A percentile compares a stretch with the other conserved stretches of the same genome.
Conservation (phyloP, 2,113 vertebrate genomes). For the Corynorhinus townsendii region DNA sequence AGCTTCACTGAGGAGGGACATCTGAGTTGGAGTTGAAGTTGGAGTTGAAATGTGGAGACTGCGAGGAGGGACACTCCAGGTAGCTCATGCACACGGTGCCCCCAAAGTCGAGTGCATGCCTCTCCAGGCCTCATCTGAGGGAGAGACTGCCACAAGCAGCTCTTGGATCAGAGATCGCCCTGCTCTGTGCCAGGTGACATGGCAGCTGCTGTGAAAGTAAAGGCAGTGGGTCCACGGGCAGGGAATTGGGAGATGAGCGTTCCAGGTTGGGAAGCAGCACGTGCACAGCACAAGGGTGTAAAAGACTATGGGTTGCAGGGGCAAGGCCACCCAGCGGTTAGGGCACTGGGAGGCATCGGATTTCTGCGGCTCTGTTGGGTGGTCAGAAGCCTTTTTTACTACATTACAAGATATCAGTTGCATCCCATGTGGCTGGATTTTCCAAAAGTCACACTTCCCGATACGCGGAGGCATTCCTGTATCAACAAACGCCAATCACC, state of each 20-base stretch:
- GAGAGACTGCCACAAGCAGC: not conserved
- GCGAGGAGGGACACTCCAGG: not conserved
- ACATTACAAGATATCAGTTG: conserved; percentile 57
- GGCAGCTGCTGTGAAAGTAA: not conserved
- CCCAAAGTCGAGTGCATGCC: not conserved
- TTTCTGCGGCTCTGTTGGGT: not conserved
- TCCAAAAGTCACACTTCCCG: conserved; percentile 34
- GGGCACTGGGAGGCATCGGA: not conserved
- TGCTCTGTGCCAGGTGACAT: not conserved
- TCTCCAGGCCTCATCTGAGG: not conserved
- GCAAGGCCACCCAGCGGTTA: not conserved
- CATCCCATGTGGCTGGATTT: conserved; percentile 26
- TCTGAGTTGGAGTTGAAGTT: not conserved
- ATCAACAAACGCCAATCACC: conserved; percentile 58
- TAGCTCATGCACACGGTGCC: too few relatives aligned
- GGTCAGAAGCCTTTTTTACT: not conserved
- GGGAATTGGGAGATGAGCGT: not conserved
- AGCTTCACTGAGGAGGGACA: not conserved
- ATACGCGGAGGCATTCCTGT: conserved; percentile 25
- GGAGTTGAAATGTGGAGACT: not conserved
- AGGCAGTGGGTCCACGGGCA: not conserved
- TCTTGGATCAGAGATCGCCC: not conserved
- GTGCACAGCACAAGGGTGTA: not conserved
- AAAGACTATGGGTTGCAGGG: not conserved
- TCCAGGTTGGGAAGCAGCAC: not conserved